A percentile compares a stretch with the other conserved stretches of the same genome.
Conservation (phyloP, 2,888 invertebrate genomes). For the Macroteleia sp. region DNA sequence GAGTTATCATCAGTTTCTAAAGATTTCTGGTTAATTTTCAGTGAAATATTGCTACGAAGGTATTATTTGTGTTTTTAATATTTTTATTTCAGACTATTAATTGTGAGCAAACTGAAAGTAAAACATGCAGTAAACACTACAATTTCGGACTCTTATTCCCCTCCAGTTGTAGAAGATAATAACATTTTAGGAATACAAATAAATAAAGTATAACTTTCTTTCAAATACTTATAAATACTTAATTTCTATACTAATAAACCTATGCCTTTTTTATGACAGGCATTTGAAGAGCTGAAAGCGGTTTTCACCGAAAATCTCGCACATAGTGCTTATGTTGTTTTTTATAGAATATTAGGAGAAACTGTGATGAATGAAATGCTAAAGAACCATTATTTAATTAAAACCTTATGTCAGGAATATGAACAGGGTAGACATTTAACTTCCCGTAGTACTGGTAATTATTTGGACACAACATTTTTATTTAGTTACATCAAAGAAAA, state of each 20-base stretch:
- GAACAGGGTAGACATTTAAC: conserved; percentile 85
- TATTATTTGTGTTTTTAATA: background rate
- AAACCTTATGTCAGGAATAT: conserved; percentile 90
- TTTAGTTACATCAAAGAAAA: no score
- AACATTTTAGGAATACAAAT: conserved; percentile 76
- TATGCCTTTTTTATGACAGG: no score
- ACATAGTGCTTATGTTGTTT: conserved; percentile 91
- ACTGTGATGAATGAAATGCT: conserved; percentile 89
- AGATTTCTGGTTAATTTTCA: no score
- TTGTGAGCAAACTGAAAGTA: conserved; percentile 47
- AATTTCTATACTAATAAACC: no score
- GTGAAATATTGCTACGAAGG: no score
- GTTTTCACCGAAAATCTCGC: conserved; percentile 95
- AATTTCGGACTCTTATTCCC: conserved; percentile 87
- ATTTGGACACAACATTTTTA: no score
- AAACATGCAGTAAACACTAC: conserved; percentile 77
- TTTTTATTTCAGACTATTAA: conserved; percentile 22
- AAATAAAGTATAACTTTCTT: conserved; percentile 75
- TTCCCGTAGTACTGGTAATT: conserved; percentile 64
- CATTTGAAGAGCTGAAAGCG: conserved; percentile 90
- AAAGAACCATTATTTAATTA: conserved; percentile 91
- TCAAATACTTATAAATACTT: background rate
- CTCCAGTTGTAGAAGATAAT: conserved; percentile 82
- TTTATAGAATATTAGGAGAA: conserved; percentile 89
- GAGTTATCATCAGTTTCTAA: no score